Percentiles rank a stretch among this genome's conserved stretches.
Conservation (phyloP, 2,113 vertebrate genomes). For the Gavialis gangeticus region DNA sequence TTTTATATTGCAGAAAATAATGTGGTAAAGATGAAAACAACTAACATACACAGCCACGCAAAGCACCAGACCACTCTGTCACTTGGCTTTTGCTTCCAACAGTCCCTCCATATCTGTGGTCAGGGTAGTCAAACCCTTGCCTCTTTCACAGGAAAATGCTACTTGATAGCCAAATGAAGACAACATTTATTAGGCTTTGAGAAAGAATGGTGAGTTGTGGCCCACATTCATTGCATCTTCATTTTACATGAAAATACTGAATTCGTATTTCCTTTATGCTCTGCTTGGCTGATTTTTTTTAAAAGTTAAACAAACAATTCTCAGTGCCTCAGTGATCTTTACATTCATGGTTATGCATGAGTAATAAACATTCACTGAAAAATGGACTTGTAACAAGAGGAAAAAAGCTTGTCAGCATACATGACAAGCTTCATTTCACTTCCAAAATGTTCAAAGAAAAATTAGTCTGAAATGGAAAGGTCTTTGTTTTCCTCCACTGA, state of each 20-base stretch:
- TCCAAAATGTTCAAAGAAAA: slow-evolving; percentile 19
- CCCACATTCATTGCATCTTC: neutral
- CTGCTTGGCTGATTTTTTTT: neutral
- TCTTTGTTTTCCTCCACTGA: slow-evolving; percentile 15
- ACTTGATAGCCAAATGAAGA: neutral
- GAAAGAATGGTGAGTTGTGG: neutral
- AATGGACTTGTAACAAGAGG: neutral
- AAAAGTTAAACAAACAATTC: slow-evolving; percentile 5
- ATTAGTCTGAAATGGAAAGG: neutral
- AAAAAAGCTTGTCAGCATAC: neutral
- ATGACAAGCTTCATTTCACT: slow-evolving; percentile 27
- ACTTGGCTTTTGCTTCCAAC: neutral
- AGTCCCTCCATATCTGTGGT: neutral
- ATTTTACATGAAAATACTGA: neutral
- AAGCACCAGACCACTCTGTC: neutral
- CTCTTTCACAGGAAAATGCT: neutral
- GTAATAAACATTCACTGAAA: slow-evolving; percentile 13
- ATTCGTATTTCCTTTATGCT: neutral
- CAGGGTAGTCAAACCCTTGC: neutral
- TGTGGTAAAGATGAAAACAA: too few species aligned
- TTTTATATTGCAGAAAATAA: too few species aligned
- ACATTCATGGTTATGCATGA: neutral
- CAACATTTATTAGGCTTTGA: neutral
- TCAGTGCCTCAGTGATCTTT: neutral
- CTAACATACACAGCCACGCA: too few species aligned